Percentiles rank a stretch among this genome's conserved stretches.
These are phyloP conservation scores for Cardiocondyla obscurior DNA, from an alignment of 1,140 invertebrate genomes.

Conservation along the genomic window DNA sequence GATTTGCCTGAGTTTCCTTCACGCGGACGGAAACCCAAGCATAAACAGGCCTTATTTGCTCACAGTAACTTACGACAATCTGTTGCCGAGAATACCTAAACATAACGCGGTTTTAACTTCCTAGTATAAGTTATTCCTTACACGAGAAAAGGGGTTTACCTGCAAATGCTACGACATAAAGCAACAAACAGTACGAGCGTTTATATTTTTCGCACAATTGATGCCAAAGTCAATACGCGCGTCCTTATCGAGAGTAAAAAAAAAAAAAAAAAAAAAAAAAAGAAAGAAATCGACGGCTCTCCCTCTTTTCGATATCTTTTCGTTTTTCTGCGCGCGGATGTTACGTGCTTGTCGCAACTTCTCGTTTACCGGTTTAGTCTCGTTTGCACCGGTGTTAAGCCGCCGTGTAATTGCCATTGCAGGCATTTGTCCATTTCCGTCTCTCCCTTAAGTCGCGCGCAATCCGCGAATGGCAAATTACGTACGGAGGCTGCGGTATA, in stretches of 20 bases:
- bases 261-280: too few species aligned
- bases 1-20: conserved; percentile 35
- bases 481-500: background rate
- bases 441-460: background rate
- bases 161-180: background rate
- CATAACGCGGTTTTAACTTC: conserved; percentile 32
- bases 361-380: background rate
- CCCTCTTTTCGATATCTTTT: background rate
- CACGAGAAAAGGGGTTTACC: background rate
- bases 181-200: background rate
- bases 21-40: conserved; percentile 23
- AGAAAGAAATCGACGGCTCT: too few species aligned
- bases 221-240: background rate
- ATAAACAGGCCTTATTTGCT: conserved; percentile 43
- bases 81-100: conserved; percentile 36
- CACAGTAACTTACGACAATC: conserved; percentile 33
- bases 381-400: background rate
- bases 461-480: conserved; percentile 7
- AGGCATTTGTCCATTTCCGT: background rate
- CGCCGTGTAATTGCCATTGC: background rate
- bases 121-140: background rate
- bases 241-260: background rate
- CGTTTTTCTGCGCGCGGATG: background rate
- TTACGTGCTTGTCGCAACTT: background rate
- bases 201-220: background rate